Conservation (phyloP, 30 jellyfish, hydroid and myxozoan species). For the Pelagia noctiluca region DNA sequence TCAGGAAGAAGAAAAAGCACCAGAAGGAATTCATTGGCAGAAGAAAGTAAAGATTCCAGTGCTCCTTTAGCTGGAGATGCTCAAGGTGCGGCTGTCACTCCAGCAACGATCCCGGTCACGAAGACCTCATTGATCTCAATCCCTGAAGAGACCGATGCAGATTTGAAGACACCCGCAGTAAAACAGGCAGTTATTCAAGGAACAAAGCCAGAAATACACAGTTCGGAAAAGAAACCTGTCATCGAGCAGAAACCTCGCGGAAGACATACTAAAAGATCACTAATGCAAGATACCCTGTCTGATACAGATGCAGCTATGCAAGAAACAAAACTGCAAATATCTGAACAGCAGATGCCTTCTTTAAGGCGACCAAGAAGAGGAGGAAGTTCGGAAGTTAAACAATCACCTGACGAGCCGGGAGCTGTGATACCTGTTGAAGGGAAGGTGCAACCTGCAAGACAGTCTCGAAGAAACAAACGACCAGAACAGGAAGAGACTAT, state of each 20-base stretch:
- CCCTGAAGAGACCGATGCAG: slow-evolving; percentile 25
- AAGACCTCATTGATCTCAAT: slow-evolving; percentile 11
- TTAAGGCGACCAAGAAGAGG: too few relatives aligned
- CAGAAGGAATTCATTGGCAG: background rate
- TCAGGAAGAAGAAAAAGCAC: background rate
- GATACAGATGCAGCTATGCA: too few relatives aligned
- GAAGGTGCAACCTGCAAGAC: too few relatives aligned
- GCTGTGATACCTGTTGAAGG: too few relatives aligned
- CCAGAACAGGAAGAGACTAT: too few relatives aligned
- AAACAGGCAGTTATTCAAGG: background rate
- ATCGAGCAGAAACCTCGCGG: too few relatives aligned
- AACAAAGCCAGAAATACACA: background rate
- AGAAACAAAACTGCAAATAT: too few relatives aligned
- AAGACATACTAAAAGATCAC: too few relatives aligned
- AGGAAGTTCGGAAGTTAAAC: background rate
- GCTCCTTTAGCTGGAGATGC: slow-evolving; percentile 36
- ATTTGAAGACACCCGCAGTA: background rate
- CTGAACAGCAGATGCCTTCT: too few relatives aligned
- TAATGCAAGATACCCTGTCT: too few relatives aligned
- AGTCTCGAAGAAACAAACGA: too few relatives aligned
- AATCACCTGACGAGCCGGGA: too few relatives aligned
- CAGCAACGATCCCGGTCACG: background rate
- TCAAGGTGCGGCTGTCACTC: slow-evolving; percentile 31
- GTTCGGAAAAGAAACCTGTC: background rate
- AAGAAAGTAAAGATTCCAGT: background rate